Evolutionary conservation across 2,797 vertebrate genomes (phyloP), one percentile per base, ranked within the genome.

Genomic region (Pseudochromis fuscus): DNA sequence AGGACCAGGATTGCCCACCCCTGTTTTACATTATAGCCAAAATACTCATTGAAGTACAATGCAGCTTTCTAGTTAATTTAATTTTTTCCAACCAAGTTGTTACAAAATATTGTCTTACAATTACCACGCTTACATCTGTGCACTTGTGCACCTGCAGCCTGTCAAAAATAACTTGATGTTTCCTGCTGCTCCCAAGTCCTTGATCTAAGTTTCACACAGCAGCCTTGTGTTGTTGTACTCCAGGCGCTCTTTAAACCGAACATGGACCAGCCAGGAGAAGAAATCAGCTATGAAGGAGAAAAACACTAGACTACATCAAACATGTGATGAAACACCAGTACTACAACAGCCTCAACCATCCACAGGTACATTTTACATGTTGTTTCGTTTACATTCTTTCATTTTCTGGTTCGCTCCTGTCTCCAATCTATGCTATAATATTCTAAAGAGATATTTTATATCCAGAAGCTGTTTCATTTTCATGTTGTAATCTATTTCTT

Each of bases 171-270:
- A 35, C n/a, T 35, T 35, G 33, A 13, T 35, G 18, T 21, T 67
- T 9, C 15, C 50, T 30, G 27, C n/a, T 45, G 3, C 4, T 28
- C 61, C 9, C 16, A 15, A 12, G n/a, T 44, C 7, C 2, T 1
- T n/a, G 16, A 40, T n/a, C 16, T 38, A 16, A 45, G 25, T 37
- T 40, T 70, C 21, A 53, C 25, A 67, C 24, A n/a, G 45, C 9
- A 53, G 13, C 59, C 30, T 24, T 60, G 25, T 70, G 18, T 25
- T 10, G 0, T 75, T 64, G n/a, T n/a, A 21, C 65, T 44, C 15
- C 60, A 97, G 96, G 61, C 68, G 13, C 62, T 86, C 84, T 57
- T 85, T 93, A 83, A 95, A 95, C 77, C 85, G 0, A 62, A 96
- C 94, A 4, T 96, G 95, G 95, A 94, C 92, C 84, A 88, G 60